These are phyloP conservation scores for Elymnias hypermnestra DNA, from an alignment of 1,140 invertebrate genomes.

Conservation along the genomic window DNA sequence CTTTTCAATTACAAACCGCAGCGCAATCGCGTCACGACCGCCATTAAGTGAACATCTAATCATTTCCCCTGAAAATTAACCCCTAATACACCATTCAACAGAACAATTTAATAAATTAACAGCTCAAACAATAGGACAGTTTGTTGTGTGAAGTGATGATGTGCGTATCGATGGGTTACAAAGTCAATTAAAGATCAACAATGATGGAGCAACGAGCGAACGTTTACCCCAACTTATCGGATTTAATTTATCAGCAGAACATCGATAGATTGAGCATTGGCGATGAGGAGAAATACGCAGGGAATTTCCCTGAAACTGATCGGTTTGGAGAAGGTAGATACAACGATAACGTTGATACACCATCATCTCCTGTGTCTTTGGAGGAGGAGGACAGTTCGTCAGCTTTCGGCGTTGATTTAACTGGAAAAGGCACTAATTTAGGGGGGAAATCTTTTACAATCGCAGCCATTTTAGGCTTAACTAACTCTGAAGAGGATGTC, in stretches of 20 bases:
- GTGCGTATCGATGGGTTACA: slow-evolving; percentile 26
- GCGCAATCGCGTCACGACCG: slow-evolving; percentile 30
- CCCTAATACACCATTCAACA: slow-evolving; percentile 19
- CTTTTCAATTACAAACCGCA: slow-evolving; percentile 58
- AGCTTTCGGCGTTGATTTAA: slow-evolving; percentile 60
- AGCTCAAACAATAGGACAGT: no score
- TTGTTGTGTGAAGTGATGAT: slow-evolving; percentile 9
- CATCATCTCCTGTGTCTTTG: slow-evolving; percentile 27
- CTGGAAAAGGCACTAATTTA: slow-evolving; percentile 56
- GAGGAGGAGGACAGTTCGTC: slow-evolving; percentile 59
- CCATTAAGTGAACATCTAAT: slow-evolving; percentile 18
- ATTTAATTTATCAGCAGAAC: slow-evolving; percentile 50
- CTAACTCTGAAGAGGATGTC: slow-evolving; percentile 54
- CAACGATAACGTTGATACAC: slow-evolving; percentile 21
- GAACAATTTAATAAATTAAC: slow-evolving; percentile 1
- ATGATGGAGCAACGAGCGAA: slow-evolving; percentile 50
- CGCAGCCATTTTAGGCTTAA: slow-evolving; percentile 61
- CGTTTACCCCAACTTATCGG: slow-evolving; percentile 53
- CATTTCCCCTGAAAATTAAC: slow-evolving; percentile 22
- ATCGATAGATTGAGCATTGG: slow-evolving; percentile 34
- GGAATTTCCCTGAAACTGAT: slow-evolving; percentile 26
- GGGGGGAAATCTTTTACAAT: slow-evolving; percentile 65
- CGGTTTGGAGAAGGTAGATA: slow-evolving; percentile 32
- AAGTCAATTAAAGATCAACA: slow-evolving; percentile 32
- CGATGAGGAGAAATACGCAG: slow-evolving; percentile 33